Conservation (phyloP, 2,797 vertebrate genomes). For the Chlorospingus flavigularis region DNA sequence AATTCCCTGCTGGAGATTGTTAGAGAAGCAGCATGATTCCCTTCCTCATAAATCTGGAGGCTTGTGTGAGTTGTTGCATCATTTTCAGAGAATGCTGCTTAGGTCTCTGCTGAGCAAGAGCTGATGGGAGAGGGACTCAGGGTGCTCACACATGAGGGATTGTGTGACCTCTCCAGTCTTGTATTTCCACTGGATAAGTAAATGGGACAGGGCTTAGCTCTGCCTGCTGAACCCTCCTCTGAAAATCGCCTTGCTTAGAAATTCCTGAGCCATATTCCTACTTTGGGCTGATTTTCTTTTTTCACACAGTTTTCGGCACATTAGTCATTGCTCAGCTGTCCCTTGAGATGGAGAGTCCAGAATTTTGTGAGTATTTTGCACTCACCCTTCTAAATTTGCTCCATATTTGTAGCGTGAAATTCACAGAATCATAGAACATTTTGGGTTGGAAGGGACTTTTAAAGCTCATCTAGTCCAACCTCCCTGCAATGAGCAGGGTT, state of each 20-base stretch:
- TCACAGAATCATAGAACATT: not conserved
- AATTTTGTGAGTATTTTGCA: not conserved
- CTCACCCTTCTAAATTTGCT: not conserved
- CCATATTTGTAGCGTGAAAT: not conserved
- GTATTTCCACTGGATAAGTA: not conserved
- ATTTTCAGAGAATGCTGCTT: not conserved
- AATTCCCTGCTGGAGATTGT: not conserved
- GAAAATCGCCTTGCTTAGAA: not conserved
- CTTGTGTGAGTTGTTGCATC: accelerated
- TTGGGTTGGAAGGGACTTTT: not conserved
- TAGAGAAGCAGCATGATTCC: not conserved
- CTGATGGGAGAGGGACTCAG: accelerated
- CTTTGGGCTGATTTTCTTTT: not conserved
- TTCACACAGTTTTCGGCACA: accelerated
- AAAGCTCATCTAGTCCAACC: not conserved
- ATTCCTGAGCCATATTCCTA: not conserved
- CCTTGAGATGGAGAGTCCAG: not conserved
- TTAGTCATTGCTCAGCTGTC: not conserved
- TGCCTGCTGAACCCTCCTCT: not conserved
- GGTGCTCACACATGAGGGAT: not conserved
- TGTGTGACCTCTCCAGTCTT: not conserved
- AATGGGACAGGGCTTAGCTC: not conserved
- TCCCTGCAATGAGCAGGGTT: not conserved
- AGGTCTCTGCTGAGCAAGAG: not conserved
- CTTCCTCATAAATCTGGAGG: not conserved